These are phyloP conservation scores for Lypha dubia DNA, from an alignment of 2,888 invertebrate genomes.

Conservation along the genomic window DNA sequence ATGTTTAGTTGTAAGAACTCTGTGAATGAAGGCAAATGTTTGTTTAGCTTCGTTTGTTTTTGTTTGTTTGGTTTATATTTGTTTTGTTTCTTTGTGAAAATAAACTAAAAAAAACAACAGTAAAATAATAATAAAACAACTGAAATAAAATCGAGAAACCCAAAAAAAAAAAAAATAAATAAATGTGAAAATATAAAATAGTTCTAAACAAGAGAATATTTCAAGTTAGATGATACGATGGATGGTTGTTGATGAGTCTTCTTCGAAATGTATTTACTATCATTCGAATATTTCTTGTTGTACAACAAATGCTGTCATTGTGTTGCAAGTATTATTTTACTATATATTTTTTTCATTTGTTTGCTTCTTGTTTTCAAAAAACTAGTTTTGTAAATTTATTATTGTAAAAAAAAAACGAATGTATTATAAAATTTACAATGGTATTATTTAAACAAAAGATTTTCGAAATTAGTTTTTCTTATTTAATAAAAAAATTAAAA, in stretches of 20 bases:
- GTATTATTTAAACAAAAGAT: constrained; percentile 4
- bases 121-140: constrained; percentile 49
- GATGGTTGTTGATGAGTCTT: constrained; percentile 31
- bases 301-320: constrained; percentile 31
- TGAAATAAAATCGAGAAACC: constrained; percentile 40
- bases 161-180: constrained; percentile 37
- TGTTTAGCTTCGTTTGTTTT: constrained; percentile 78
- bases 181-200: constrained; percentile 58
- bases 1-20: constrained; percentile 48
- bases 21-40: constrained; percentile 72
- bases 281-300: constrained; percentile 27
- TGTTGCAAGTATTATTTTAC: constrained; percentile 34
- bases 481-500: background rate
- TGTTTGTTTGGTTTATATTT: constrained; percentile 74
- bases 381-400: background rate
- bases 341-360: constrained; percentile 3
- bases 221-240: constrained; percentile 35
- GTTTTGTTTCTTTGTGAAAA: constrained; percentile 69
- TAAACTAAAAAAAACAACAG: constrained; percentile 37
- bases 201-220: constrained; percentile 56
- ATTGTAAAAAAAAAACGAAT: constrained; percentile 16
- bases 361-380: constrained; percentile 5
- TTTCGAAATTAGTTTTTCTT: constrained; percentile 1
- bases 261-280: constrained; percentile 5
- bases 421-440: constrained; percentile 11